Conservation (phyloP, 2,888 invertebrate genomes). For the Venustoraphidia nigricollis region DNA sequence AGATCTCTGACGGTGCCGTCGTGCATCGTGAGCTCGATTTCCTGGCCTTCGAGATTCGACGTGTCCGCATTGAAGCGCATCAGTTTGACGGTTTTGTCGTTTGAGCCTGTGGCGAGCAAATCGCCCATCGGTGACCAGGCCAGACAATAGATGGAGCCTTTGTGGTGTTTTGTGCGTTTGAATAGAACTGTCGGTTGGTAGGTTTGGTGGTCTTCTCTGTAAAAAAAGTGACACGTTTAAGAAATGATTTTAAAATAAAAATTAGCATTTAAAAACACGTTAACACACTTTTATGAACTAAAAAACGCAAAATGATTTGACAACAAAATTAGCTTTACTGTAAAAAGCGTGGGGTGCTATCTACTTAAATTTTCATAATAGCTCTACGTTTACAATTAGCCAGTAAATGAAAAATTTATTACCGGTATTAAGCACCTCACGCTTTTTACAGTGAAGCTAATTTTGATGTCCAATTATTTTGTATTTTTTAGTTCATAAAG, state of each 20-base stretch:
- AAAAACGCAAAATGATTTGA: no score
- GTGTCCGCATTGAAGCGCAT: slow-evolving; percentile 88
- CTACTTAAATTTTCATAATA: no score
- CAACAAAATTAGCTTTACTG: no score
- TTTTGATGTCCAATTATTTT: no score
- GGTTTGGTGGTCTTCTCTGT: slow-evolving; percentile 67
- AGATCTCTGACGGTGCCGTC: slow-evolving; percentile 96
- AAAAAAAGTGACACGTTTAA: slow-evolving; percentile 12
- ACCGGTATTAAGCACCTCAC: no score
- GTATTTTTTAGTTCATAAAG: no score
- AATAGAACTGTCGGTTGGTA: slow-evolving; percentile 84
- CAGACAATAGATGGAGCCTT: slow-evolving; percentile 95
- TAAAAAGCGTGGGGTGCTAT: no score
- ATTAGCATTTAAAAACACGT: no score
- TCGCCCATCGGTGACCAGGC: slow-evolving; percentile 96
- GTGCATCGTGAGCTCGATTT: slow-evolving; percentile 89
- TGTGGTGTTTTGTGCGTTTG: slow-evolving; percentile 93
- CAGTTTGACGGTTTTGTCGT: slow-evolving; percentile 94
- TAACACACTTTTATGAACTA: no score
- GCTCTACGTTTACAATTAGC: no score
- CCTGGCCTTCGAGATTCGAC: slow-evolving; percentile 75
- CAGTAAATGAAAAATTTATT: no score
- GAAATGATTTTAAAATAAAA: not conserved
- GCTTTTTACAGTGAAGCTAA: no score
- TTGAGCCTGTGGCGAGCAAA: slow-evolving; percentile 93